Base-by-base conservation (phyloP, 1,140 invertebrate species). In the Platyscapa corneri region DNA sequence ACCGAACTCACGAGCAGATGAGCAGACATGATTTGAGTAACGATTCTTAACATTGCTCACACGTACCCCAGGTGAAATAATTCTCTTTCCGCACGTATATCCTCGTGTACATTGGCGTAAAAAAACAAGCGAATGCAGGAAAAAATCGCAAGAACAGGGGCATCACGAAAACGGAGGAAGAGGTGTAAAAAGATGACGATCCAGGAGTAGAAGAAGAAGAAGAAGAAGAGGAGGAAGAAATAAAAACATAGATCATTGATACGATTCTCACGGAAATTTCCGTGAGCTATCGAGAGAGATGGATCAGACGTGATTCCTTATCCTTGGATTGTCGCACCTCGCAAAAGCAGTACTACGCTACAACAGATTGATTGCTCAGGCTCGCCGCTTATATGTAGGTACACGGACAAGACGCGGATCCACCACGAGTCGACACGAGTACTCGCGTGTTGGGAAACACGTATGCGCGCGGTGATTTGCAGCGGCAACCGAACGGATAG, bases 391-490 rank as follows among this genome's bases (percentile, higher is more conserved):
- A 60, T 60, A 27, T 14, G 14, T 27, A 60, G 7, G 5, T 0
- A 60, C 23, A 27, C 56, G 56, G 27, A 27, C 27, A 27, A 5
- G 56, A 3, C 2, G 20, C 27, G 56, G 16, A 30, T 39, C 16
- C 0, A 0, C 18, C n/a, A n/a, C n/a, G n/a, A n/a, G n/a, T n/a
- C n/a, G n/a, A 39, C 14, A 12, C 16, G 65, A 42, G 56, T 60
- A 65, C 30, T 27, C 23, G 23, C 20, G 27, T 10, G 30, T 27
- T 14, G n/a, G 79, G 72, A 34, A 82, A 82, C 42, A 82, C 79
- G 42, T 81, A 81, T 74, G n/a, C 46, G 14, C 79, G 53, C 23
- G 74, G 53, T 76, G 56, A 77, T 75, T 83, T 77, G 82, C 56
- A 83, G 72, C n/a, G 37, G 23, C 32, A 74, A 34, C 23, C 60